Conservation (phyloP, 1,140 invertebrate species). For the Musca vetustissima region DNA sequence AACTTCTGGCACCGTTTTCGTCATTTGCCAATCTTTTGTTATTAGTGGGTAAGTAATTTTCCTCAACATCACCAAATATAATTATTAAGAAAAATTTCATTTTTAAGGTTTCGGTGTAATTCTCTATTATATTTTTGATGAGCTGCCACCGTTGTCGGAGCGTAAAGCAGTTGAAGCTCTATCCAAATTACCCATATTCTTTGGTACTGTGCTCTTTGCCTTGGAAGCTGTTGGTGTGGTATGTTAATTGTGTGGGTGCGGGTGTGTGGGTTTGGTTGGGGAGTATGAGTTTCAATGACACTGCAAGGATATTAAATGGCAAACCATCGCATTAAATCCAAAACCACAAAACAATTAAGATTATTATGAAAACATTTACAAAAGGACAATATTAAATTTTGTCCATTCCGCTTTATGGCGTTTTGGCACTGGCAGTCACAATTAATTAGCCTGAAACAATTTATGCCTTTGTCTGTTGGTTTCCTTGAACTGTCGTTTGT, state of each 20-base stretch:
- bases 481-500: too few species aligned
- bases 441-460: too few species aligned
- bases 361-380: too few species aligned
- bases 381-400: neutral
- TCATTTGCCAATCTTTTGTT: slow-evolving; percentile 75
- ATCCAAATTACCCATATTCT: slow-evolving; percentile 70
- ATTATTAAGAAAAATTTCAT: too few species aligned
- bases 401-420: neutral
- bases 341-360: too few species aligned
- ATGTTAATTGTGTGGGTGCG: slow-evolving; percentile 49
- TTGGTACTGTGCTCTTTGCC: slow-evolving; percentile 87
- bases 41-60: slow-evolving; percentile 59
- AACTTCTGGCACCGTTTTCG: slow-evolving; percentile 79
- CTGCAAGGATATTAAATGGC: too few species aligned
- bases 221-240: slow-evolving; percentile 88
- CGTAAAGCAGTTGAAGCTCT: slow-evolving; percentile 61
- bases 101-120: slow-evolving; percentile 62
- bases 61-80: neutral
- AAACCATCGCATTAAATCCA: too few species aligned
- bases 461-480: too few species aligned
- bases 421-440: too few species aligned
- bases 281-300: neutral
- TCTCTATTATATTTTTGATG: slow-evolving; percentile 67
- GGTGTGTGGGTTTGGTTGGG: too few species aligned
- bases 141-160: slow-evolving; percentile 62